Percentiles rank a stretch among this genome's conserved stretches.
Conservation (phyloP, 2,797 vertebrate genomes). For the Xiphophorus birchmanni region DNA sequence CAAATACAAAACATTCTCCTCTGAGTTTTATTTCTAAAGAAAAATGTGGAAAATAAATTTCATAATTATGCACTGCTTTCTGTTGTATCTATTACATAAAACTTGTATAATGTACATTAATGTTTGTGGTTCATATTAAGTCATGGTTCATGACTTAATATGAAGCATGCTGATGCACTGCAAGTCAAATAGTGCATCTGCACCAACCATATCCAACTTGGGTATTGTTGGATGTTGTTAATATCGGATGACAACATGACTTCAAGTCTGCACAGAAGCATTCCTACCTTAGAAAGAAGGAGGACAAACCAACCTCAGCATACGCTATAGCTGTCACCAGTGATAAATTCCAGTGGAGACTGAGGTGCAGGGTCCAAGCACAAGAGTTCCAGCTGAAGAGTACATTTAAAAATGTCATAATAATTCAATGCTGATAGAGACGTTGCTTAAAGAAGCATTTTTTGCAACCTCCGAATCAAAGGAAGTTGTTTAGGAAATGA, state of each 20-base stretch:
- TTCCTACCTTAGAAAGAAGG: not conserved
- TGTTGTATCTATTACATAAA: not conserved
- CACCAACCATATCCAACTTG: too few relatives aligned
- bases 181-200: not conserved
- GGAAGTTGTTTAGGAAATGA: not conserved
- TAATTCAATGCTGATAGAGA: slow-evolving; percentile 2
- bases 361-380: not conserved
- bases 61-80: not conserved
- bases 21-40: not conserved
- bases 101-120: not conserved
- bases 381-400: not conserved
- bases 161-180: not conserved
- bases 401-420: not conserved
- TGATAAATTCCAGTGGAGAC: not conserved
- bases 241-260: not conserved
- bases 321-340: too few relatives aligned
- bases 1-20: not conserved
- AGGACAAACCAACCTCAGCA: not conserved
- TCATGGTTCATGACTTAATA: not conserved
- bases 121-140: not conserved
- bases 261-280: not conserved
- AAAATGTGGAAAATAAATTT: not conserved
- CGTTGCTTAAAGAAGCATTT: not conserved
- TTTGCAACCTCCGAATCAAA: not conserved
- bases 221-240: not conserved